Conservation (phyloP, 2,888 invertebrate genomes). For the Ecliptopera silaceata region DNA sequence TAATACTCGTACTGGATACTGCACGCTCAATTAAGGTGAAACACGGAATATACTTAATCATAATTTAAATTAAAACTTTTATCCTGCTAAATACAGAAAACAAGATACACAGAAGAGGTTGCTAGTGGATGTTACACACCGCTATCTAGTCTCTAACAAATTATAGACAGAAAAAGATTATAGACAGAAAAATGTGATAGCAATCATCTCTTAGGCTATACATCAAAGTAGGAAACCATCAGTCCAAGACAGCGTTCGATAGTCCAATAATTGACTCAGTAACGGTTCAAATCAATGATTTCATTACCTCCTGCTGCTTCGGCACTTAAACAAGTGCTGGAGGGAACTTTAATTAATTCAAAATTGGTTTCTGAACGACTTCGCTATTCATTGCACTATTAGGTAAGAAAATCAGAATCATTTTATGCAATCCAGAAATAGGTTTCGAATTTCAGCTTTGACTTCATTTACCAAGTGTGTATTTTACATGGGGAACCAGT, state of each 20-base stretch:
- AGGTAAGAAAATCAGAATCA: conserved; percentile 3
- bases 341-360: conserved; percentile 42
- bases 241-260: conserved; percentile 33
- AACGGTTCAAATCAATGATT: conserved; percentile 48
- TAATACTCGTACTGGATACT: no score
- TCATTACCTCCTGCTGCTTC: conserved; percentile 33
- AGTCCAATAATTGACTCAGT: conserved; percentile 49
- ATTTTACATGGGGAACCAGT: no score
- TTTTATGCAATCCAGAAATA: background rate
- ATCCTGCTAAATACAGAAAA: no score
- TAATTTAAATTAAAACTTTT: no score
- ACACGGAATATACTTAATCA: no score
- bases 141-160: no score
- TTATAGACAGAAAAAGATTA: no score
- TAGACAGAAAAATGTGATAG: no score
- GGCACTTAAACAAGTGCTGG: conserved; percentile 28
- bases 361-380: conserved; percentile 26
- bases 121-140: no score
- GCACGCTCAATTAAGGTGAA: no score
- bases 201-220: conserved; percentile 7
- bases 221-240: conserved; percentile 6
- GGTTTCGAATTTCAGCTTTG: background rate
- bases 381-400: conserved; percentile 18
- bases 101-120: no score
- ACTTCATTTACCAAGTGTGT: no score